Evolutionary conservation across 53 echinoderm and acorn worm genomes (phyloP), one percentile per base, ranked within the genome.

Genomic region (Mesocentrotus franciscanus): DNA sequence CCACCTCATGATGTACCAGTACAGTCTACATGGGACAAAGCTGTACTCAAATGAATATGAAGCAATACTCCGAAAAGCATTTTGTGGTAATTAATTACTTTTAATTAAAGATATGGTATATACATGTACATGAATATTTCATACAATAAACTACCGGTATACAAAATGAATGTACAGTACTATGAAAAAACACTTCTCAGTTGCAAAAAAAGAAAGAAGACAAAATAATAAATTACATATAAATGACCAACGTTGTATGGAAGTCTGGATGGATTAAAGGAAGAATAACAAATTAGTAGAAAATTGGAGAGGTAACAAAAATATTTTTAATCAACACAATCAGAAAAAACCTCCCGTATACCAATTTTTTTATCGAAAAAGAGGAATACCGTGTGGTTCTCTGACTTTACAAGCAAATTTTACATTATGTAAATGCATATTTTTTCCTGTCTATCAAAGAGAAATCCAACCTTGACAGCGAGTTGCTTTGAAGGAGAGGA

Each of bases 91-190:
- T 32, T 35, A 81, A 81, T 81, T 20, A 81, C 76, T 81, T 81
- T 74, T 81, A 81, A 81, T 81, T 39, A 81, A 30, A 78, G 42
- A 42, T 39, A 81, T 81, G 81, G 81, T 42, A 81, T 42, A 8
- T 81, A 81, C 81, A 81, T 81, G 0, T 81, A 81, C 81, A 81
- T 81, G 0, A 42, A 39, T 42, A 36, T 39, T 42, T 42, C 36
- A 81, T 78, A 32, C 81, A 81, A 81, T 42, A 42, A 81, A 36
- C 36, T 81, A 18, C 18, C 20, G 6, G 49, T 49, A 30, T 74
- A 42, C 18, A 6, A 39, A 35, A 81, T 81, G 39, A 81, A 81
- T 81, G 0, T 81, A 42, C 81, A 42, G 7, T 39, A 16, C 9
- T 17, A 36, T 18, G 81, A 39, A 79, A 39, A 36, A 13, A 39